These are phyloP conservation scores for Scaptodrosophila latifasciaeformis DNA, from an alignment of 2,888 invertebrate species.

Conservation along the genomic window DNA sequence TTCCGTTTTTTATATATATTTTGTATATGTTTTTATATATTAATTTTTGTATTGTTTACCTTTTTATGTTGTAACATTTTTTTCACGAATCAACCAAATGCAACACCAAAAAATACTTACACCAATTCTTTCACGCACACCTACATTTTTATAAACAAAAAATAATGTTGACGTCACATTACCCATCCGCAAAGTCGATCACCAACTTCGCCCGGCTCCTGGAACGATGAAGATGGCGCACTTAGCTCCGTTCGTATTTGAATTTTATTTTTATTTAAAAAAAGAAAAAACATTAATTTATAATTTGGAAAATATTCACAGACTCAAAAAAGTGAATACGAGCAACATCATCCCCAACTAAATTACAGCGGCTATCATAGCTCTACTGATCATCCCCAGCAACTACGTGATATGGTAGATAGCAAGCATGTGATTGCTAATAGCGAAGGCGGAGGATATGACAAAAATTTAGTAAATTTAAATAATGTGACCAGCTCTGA, in stretches of 20 bases:
- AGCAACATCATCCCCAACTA: conserved; percentile 49
- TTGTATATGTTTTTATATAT: not conserved
- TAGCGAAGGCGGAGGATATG: not conserved
- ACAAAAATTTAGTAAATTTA: no score
- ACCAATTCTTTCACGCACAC: conserved; percentile 16
- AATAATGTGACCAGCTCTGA: conserved; percentile 79
- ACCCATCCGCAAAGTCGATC: conserved; percentile 64
- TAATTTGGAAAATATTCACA: conserved; percentile 34
- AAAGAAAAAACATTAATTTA: no score
- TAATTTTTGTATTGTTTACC: not conserved
- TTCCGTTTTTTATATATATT: no score
- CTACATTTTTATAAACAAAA: conserved; percentile 17
- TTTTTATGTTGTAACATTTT: not conserved
- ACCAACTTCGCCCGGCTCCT: conserved; percentile 73
- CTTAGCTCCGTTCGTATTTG: conserved; percentile 63
- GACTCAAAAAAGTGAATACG: conserved; percentile 71
- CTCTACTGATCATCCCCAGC: conserved; percentile 38
- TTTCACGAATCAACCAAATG: conserved; percentile 8
- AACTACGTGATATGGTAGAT: conserved; percentile 53
- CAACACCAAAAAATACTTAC: conserved; percentile 16
- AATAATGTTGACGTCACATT: conserved; percentile 15
- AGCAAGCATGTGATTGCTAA: conserved; percentile 36
- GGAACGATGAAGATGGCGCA: conserved; percentile 74
- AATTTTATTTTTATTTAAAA: not conserved
- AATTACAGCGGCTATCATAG: conserved; percentile 46